Percentiles rank a stretch among this genome's conserved stretches.
Evolutionary conservation across 1,140 invertebrate genomes (phyloP).

Genomic region (Papilio glaucus): DNA sequence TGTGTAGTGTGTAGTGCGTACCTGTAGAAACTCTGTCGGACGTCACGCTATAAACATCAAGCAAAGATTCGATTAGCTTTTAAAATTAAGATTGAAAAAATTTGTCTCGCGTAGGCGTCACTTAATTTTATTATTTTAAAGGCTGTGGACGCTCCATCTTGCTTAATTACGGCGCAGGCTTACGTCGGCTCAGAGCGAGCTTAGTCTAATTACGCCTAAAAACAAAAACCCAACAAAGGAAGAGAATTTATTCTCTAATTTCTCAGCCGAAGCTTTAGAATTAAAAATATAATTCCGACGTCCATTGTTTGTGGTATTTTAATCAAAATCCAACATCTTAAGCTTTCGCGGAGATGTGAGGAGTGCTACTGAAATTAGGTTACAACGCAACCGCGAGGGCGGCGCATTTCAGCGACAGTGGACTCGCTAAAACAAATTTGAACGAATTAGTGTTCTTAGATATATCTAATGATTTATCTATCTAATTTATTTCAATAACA

Average conservation of each 20-base stretch:
- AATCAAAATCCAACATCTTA: constrained; percentile 51
- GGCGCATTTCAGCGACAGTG: neutral
- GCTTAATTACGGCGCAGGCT: constrained; percentile 71
- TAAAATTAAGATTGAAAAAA: constrained; percentile 41
- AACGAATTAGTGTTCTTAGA: neutral
- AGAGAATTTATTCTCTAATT: constrained; percentile 78
- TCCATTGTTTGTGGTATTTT: constrained; percentile 62
- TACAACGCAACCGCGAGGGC: too few species aligned
- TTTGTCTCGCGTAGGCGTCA: constrained; percentile 56
- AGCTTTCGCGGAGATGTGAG: constrained; percentile 16
- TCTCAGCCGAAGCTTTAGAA: constrained; percentile 61
- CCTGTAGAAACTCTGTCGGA: neutral
- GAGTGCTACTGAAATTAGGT: constrained; percentile 16
- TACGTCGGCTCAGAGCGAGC: constrained; percentile 58
- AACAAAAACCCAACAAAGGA: constrained; percentile 71
- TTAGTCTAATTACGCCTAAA: constrained; percentile 77
- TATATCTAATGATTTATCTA: too few species aligned
- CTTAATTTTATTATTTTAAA: constrained; percentile 77
- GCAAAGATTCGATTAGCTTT: neutral
- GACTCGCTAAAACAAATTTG: neutral
- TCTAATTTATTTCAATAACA: too few species aligned
- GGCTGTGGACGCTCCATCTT: constrained; percentile 69
- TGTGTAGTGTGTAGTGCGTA: too few species aligned
- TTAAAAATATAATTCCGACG: constrained; percentile 69
- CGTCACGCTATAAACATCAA: neutral